Base-by-base conservation (phyloP, 2,797 vertebrate genomes). In the Artibeus lituratus region DNA sequence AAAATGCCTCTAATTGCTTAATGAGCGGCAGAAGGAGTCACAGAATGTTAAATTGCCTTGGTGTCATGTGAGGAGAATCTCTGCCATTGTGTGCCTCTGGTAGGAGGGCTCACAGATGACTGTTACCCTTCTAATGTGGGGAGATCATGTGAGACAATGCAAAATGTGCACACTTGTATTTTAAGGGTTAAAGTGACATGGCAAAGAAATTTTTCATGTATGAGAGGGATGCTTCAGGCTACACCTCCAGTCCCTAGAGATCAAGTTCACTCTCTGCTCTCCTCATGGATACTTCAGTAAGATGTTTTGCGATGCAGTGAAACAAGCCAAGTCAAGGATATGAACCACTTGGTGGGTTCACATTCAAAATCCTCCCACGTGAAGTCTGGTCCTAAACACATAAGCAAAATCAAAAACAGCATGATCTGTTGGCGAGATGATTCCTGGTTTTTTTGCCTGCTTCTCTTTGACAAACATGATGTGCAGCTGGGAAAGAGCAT, bases 1-100 rank as follows among this genome's bases (percentile, higher is more conserved):
- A 96, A 95, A 93, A 96, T 0, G n/a, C 37, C 77, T 92, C 91
- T 94, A 93, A 97, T 95, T 92, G 44, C 92, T 89, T 96, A 88
- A 86, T 91, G 88, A 96, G 82, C 87, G 81, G 80, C 91, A 94
- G 93, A n/a, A 96, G 81, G 93, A 94, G 90, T 73, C 77, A 44
- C 78, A 97, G 89, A 90, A 88, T 80, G 65, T 83, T 83, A 84
- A 97, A 82, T 69, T 82, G 76, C 91, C 39, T 92, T 47, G 24
- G 78, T 91, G 81, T 96, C 93, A 95, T 94, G 92, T 77, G 59
- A 57, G 94, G 92, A 94, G 80, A 96, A 88, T 84, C 24, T 92
- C 94, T 94, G 76, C 42, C 26, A 86, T 86, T 73, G 84, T 76
- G 74, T 87, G 62, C 59, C 62, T 90, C 82, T 72, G 42, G 18